Conservation (phyloP, 2,113 vertebrate genomes). For the Pipra filicauda region DNA sequence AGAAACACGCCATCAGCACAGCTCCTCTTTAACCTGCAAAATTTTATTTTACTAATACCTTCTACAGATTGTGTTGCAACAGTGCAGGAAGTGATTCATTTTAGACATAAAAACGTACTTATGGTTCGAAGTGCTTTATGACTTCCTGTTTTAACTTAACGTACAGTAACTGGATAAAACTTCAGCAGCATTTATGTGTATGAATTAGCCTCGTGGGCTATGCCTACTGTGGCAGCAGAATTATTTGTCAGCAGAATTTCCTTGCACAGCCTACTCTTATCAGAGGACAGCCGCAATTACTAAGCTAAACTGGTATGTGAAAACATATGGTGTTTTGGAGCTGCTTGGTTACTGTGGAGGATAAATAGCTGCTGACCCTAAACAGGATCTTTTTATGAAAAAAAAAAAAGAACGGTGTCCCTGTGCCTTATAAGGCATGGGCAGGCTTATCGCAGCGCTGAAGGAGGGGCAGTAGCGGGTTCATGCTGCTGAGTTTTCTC, state of each 20-base stretch:
- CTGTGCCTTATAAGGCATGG: constrained; percentile 69
- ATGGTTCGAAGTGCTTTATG: neutral
- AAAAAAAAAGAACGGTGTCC: neutral
- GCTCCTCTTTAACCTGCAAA: neutral
- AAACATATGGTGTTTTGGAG: constrained; percentile 40
- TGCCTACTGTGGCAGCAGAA: neutral
- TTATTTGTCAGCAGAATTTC: constrained; percentile 34
- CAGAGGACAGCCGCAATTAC: neutral
- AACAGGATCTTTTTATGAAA: constrained; percentile 21
- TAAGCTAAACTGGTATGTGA: constrained; percentile 17
- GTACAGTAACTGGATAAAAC: neutral
- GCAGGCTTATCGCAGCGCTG: constrained; percentile 9
- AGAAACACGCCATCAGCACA: neutral
- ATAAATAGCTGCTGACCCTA: constrained; percentile 54
- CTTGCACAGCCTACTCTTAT: neutral
- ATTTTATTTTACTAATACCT: neutral
- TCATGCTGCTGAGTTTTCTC: neutral
- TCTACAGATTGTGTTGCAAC: neutral
- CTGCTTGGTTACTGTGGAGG: constrained; percentile 43
- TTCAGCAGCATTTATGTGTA: neutral
- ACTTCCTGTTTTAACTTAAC: neutral
- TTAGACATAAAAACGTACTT: neutral
- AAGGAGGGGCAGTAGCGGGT: constrained; percentile 36
- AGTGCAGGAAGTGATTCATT: neutral
- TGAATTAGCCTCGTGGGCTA: neutral